Conservation (phyloP, 2,797 vertebrate genomes). For the Diplodus puntazzo region DNA sequence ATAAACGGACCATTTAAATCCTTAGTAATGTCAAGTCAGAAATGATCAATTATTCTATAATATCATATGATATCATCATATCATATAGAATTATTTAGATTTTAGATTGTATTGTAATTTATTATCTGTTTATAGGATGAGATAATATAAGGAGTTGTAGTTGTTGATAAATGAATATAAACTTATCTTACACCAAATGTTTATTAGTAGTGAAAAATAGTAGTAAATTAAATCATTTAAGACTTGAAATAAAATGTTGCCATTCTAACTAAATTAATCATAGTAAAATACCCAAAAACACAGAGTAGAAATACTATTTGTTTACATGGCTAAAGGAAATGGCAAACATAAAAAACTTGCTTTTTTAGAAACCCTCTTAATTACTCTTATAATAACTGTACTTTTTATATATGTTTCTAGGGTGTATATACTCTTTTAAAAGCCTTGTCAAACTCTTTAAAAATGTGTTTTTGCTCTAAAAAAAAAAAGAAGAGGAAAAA, state of each 20-base stretch:
- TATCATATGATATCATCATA: too few species aligned
- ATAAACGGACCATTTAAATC: too few species aligned
- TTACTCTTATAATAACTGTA: not conserved
- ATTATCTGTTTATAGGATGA: not conserved
- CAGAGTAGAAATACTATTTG: not conserved
- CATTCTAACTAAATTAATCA: not conserved
- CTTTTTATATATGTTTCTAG: not conserved
- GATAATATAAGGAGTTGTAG: not conserved
- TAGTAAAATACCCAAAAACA: not conserved
- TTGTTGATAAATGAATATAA: not conserved
- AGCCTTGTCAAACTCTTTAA: not conserved
- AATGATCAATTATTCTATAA: too few species aligned
- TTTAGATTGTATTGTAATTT: too few species aligned
- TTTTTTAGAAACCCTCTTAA: not conserved
- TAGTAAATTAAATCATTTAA: too few species aligned
- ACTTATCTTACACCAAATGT: not conserved
- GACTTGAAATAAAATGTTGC: not conserved
- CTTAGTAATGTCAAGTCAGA: not conserved
- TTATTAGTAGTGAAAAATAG: not conserved
- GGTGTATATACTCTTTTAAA: not conserved
- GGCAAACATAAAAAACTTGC: not conserved
- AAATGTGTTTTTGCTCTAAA: not conserved
- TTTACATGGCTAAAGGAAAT: not conserved
- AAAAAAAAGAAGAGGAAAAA: slow-evolving; percentile 18
- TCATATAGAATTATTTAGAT: too few species aligned